These are phyloP conservation scores for Mythimna pallens DNA, from an alignment of 2,888 invertebrate genomes.

Conservation along the genomic window DNA sequence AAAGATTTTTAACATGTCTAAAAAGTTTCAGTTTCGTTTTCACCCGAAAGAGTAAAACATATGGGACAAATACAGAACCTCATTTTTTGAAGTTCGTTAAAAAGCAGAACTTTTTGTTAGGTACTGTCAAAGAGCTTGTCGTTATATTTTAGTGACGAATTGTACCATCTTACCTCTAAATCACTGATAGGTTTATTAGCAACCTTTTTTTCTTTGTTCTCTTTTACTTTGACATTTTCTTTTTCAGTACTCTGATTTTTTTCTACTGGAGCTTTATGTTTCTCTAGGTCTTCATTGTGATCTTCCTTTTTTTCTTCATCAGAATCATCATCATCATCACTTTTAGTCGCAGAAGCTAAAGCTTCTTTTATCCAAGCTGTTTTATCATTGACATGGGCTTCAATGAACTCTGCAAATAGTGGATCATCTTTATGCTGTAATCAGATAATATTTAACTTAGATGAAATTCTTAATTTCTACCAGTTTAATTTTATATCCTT, in stretches of 20 bases:
- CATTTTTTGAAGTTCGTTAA: too few species aligned
- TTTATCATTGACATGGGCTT: conserved; percentile 93
- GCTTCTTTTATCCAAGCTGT: conserved; percentile 85
- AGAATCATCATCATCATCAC: conserved; percentile 77
- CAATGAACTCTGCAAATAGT: conserved; percentile 96
- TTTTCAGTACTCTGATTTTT: conserved; percentile 21
- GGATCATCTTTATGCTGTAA: conserved; percentile 96
- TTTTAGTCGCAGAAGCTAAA: conserved; percentile 77
- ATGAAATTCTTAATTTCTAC: background rate
- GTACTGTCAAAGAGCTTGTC: background rate
- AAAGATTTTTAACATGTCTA: too few species aligned
- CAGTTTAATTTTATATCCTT: background rate
- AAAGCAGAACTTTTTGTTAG: too few species aligned
- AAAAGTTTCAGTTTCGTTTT: too few species aligned
- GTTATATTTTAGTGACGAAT: background rate
- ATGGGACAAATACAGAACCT: too few species aligned
- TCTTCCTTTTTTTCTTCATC: conserved; percentile 65
- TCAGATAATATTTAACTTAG: conserved; percentile 69
- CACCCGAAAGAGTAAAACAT: too few species aligned
- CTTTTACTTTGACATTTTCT: conserved; percentile 17
- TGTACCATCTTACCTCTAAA: conserved; percentile 90
- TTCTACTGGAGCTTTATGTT: conserved; percentile 39
- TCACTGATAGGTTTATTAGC: conserved; percentile 95
- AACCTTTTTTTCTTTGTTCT: conserved; percentile 89
- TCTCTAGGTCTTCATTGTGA: conserved; percentile 8